A percentile compares a stretch with the other conserved stretches of the same genome.
These are phyloP conservation scores for Hydropsyche tenuis DNA, from an alignment of 1,140 invertebrate genomes.

Conservation along the genomic window DNA sequence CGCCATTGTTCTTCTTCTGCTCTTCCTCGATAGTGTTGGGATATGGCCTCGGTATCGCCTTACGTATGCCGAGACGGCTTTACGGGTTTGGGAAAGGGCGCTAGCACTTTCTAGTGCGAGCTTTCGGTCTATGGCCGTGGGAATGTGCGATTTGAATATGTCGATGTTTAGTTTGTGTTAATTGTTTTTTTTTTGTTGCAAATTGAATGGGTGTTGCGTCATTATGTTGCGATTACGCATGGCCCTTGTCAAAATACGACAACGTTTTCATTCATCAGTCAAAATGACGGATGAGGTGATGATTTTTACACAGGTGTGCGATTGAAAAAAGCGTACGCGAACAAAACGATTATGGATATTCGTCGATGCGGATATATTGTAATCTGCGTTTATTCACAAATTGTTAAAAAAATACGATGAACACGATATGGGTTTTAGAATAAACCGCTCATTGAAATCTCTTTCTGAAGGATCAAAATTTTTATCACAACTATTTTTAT, in stretches of 20 bases:
- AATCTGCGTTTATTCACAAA: too few relatives aligned
- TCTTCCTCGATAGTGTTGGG: conserved; percentile 41
- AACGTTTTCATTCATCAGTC: conserved; percentile 44
- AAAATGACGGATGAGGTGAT: conserved; percentile 46
- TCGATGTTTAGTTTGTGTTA: background rate
- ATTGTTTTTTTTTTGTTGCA: background rate
- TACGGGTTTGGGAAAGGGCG: background rate
- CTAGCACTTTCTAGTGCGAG: background rate
- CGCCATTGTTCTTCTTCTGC: background rate
- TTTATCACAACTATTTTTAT: background rate
- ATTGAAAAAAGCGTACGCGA: background rate
- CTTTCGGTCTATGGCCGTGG: background rate
- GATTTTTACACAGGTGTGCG: conserved; percentile 38
- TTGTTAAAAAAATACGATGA: too few relatives aligned
- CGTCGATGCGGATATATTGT: background rate
- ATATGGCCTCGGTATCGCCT: conserved; percentile 33
- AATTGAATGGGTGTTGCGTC: conserved; percentile 41
- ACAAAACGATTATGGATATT: conserved; percentile 15
- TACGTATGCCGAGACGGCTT: conserved; percentile 2
- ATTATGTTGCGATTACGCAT: conserved; percentile 47
- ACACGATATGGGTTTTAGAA: background rate
- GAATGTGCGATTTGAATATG: background rate
- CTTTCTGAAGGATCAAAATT: background rate
- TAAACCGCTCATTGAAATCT: background rate
- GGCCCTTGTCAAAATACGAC: conserved; percentile 49